These are phyloP conservation scores for Leucopternis melanops DNA, from an alignment of 2,113 vertebrate genomes.

Conservation along the genomic window DNA sequence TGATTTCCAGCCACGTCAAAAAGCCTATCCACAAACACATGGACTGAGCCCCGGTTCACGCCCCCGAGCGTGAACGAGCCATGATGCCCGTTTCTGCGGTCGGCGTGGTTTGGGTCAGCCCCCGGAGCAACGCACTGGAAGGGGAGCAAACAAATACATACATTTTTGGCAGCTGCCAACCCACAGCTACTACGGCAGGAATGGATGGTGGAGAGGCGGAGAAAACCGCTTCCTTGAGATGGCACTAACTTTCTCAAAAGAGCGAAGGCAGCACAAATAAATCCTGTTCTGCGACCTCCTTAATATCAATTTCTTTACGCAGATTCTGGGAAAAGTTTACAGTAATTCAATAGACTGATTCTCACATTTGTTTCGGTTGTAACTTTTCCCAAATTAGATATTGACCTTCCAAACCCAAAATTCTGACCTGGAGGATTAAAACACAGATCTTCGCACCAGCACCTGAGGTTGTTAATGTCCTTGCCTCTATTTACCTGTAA, in stretches of 20 bases:
- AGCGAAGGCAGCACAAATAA: background rate
- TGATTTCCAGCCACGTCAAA: background rate
- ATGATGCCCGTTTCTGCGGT: accelerated
- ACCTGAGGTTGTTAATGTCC: background rate
- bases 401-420: background rate
- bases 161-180: background rate
- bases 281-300: background rate
- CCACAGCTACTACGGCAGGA: background rate
- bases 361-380: background rate
- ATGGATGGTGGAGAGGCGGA: background rate
- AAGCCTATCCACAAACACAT: background rate
- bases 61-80: background rate
- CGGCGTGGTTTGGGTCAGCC: accelerated
- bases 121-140: accelerated
- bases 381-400: background rate
- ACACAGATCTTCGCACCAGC: background rate
- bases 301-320: background rate
- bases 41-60: background rate
- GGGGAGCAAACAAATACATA: accelerated
- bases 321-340: background rate
- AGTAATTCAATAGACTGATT: background rate
- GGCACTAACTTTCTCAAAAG: background rate
- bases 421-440: background rate
- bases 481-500: background rate
- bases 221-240: background rate